phyloP scores from a whole-genome alignment of 2,113 vertebrate genomes.

The Phrynosoma blainvillii region DNA sequence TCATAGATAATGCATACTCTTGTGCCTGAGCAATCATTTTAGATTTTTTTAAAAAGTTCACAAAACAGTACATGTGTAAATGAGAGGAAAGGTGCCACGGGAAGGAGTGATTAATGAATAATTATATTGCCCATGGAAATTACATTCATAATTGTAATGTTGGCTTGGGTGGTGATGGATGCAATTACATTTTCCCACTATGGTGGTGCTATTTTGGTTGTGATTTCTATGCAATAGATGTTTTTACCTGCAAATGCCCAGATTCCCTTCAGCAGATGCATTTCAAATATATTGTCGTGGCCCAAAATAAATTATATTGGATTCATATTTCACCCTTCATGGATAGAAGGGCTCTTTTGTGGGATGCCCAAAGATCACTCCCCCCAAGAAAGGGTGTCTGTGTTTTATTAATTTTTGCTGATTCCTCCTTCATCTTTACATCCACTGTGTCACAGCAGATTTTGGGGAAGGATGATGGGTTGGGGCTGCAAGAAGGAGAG shows the following conservation, averaged over 20 bases:
- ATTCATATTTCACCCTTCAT: not conserved
- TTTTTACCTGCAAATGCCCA: not conserved
- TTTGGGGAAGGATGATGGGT: not conserved
- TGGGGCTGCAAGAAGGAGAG: not conserved
- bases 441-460: not conserved
- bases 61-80: too few species aligned
- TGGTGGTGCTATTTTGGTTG: not conserved
- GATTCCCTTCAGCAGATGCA: not conserved
- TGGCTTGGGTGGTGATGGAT: not conserved
- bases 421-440: not conserved
- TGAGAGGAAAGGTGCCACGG: not conserved
- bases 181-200: not conserved
- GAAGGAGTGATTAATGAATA: not conserved
- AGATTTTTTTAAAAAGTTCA: too few species aligned
- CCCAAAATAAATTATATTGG: not conserved
- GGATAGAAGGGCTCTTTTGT: rapidly evolving
- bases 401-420: not conserved
- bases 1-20: too few species aligned
- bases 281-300: not conserved
- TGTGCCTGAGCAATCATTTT: too few species aligned
- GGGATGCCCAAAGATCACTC: not conserved
- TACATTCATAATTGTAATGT: not conserved
- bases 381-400: too few species aligned
- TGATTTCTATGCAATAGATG: not conserved
- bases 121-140: not conserved